Evolutionary conservation across 2,113 vertebrate species (phyloP).

Genomic region (Verasper variegatus): DNA sequence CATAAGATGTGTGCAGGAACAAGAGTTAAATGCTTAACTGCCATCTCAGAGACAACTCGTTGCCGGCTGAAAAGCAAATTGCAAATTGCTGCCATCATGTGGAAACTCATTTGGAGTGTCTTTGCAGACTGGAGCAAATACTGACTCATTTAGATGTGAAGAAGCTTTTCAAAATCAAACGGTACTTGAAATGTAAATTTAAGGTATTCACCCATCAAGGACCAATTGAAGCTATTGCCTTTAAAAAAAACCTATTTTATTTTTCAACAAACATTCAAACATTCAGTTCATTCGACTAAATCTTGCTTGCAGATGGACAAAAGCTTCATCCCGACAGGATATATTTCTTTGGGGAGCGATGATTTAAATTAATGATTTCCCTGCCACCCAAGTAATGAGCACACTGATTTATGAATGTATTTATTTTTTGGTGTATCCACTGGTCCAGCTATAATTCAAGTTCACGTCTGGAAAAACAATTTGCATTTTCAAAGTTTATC

Average conservation of each 20-base stretch:
- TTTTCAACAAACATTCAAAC: too few relatives aligned
- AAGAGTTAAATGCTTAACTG: slow-evolving; percentile 13
- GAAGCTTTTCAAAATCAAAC: not conserved
- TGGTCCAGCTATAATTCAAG: not conserved
- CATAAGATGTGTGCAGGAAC: not conserved
- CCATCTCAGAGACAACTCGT: slow-evolving; percentile 14
- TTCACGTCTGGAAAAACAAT: not conserved
- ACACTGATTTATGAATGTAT: not conserved
- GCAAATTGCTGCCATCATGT: not conserved
- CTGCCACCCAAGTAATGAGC: not conserved
- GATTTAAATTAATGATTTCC: not conserved
- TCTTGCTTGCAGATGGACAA: not conserved
- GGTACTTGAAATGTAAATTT: not conserved
- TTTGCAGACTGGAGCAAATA: not conserved
- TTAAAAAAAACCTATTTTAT: too few relatives aligned
- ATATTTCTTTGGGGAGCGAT: not conserved
- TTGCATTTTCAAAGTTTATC: not conserved
- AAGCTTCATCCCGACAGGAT: not conserved
- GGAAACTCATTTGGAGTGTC: slow-evolving; percentile 1
- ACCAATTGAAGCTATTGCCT: too few relatives aligned
- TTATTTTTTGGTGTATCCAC: not conserved
- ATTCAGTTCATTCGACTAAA: too few relatives aligned
- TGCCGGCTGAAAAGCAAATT: slow-evolving; percentile 9
- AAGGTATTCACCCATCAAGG: not conserved
- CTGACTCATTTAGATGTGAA: not conserved